phyloP scores from a whole-genome alignment of 2,888 invertebrate species.

The Caenorhabditis imperialis region DNA sequence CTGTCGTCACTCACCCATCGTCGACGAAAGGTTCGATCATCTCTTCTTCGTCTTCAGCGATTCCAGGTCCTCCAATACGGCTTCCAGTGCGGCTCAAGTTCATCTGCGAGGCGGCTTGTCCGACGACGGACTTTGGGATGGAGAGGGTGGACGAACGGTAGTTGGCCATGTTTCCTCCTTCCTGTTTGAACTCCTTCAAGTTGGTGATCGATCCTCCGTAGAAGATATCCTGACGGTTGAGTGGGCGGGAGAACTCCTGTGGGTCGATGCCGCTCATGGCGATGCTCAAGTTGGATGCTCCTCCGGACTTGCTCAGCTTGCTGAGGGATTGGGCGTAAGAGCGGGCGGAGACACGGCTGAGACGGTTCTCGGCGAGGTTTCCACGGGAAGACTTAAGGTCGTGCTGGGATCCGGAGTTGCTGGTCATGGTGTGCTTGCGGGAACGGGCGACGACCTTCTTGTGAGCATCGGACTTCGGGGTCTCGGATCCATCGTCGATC shows the following conservation, averaged over 20 bases:
- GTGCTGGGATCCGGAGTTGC: slow-evolving; percentile 63
- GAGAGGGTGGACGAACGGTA: slow-evolving; percentile 63
- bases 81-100: slow-evolving; percentile 52
- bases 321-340: slow-evolving; percentile 75
- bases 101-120: slow-evolving; percentile 67
- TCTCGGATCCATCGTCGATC: slow-evolving; percentile 54
- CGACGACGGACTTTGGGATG: slow-evolving; percentile 64
- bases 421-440: slow-evolving; percentile 62
- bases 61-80: slow-evolving; percentile 32
- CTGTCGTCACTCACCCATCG: slow-evolving; percentile 33
- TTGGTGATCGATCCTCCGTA: slow-evolving; percentile 95
- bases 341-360: slow-evolving; percentile 63
- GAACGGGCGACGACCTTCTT: slow-evolving; percentile 41
- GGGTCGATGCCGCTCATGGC: slow-evolving; percentile 76
- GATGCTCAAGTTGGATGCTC: slow-evolving; percentile 70
- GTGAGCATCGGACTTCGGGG: slow-evolving; percentile 39
- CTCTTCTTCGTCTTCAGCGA: slow-evolving; percentile 48
- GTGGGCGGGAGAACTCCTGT: slow-evolving; percentile 72
- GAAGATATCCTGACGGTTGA: slow-evolving; percentile 89
- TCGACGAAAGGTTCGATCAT: slow-evolving; percentile 49
- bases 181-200: slow-evolving; percentile 87
- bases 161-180: slow-evolving; percentile 61
- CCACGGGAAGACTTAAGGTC: slow-evolving; percentile 69
- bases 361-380: slow-evolving; percentile 52
- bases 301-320: slow-evolving; percentile 67